Conservation (phyloP, 2,797 vertebrate genomes). For the Octomys mimax region DNA sequence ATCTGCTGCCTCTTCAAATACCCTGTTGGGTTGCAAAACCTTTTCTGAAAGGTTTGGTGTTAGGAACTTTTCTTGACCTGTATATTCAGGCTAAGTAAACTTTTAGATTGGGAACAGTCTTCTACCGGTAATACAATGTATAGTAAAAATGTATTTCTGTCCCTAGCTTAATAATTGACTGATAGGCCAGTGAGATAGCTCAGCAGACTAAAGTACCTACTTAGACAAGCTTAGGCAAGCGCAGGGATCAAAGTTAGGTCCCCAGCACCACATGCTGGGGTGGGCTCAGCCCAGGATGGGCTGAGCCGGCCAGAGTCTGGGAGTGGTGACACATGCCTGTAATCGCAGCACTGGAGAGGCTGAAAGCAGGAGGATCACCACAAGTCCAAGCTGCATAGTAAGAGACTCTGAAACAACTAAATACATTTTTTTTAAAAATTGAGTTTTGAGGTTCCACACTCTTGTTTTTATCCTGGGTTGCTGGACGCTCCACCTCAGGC, state of each 20-base stretch:
- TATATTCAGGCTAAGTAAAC: background rate
- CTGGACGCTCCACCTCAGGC: background rate
- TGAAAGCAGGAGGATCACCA: too few relatives aligned
- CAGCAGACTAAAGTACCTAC: too few relatives aligned
- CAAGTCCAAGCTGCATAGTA: too few relatives aligned
- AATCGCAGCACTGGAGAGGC: too few relatives aligned
- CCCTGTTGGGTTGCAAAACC: background rate
- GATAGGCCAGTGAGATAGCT: background rate
- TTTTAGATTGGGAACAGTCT: background rate
- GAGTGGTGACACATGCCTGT: too few relatives aligned
- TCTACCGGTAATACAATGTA: background rate
- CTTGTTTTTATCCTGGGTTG: background rate
- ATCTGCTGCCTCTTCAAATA: background rate
- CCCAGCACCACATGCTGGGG: too few relatives aligned
- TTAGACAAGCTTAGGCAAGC: too few relatives aligned
- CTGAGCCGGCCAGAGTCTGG: too few relatives aligned
- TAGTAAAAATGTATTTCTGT: background rate
- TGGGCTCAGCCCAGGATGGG: too few relatives aligned
- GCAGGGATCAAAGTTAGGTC: too few relatives aligned
- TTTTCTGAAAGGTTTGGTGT: background rate
- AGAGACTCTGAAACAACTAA: too few relatives aligned
- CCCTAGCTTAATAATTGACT: background rate
- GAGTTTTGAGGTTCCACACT: background rate
- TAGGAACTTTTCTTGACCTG: background rate
- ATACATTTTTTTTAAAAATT: background rate